phyloP scores from a whole-genome alignment of 2,888 invertebrate species.

The Spodoptera littoralis region DNA sequence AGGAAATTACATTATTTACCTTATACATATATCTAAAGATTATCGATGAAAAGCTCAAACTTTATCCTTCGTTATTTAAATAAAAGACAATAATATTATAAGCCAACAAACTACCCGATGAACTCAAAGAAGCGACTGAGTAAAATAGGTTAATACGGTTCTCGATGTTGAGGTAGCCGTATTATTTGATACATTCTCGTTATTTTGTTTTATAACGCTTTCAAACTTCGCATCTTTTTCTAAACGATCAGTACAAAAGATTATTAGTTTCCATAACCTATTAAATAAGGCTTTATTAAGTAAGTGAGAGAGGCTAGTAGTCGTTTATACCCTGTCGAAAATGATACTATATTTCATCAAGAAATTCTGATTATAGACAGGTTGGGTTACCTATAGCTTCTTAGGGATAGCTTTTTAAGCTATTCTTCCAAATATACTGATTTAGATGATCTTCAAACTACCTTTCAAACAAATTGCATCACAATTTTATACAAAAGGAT shows the following conservation, averaged over 20 bases:
- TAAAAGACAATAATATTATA: slow-evolving; percentile 16
- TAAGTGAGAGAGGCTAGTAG: background rate
- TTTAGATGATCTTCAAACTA: too few species aligned
- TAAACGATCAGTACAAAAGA: slow-evolving; percentile 3
- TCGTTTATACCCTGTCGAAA: background rate
- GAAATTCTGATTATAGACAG: too few species aligned
- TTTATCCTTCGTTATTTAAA: background rate
- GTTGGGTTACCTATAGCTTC: too few species aligned
- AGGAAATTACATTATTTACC: too few species aligned
- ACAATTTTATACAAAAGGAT: too few species aligned
- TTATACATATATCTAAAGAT: too few species aligned
- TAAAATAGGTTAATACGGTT: slow-evolving; percentile 39
- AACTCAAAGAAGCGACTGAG: slow-evolving; percentile 23
- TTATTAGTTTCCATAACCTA: slow-evolving; percentile 10
- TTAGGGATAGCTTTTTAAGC: too few species aligned
- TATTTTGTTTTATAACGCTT: slow-evolving; percentile 26
- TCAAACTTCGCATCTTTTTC: slow-evolving; percentile 26
- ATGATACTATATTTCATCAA: too few species aligned
- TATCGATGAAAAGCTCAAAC: too few species aligned
- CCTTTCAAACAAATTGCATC: too few species aligned
- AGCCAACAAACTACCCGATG: slow-evolving; percentile 18
- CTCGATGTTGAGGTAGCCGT: slow-evolving; percentile 14
- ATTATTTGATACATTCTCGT: slow-evolving; percentile 43
- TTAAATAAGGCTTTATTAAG: slow-evolving; percentile 2
- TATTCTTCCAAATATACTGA: too few species aligned